Evolutionary conservation across 2,888 invertebrate species (phyloP).

Genomic region (Nudaria mundana): DNA sequence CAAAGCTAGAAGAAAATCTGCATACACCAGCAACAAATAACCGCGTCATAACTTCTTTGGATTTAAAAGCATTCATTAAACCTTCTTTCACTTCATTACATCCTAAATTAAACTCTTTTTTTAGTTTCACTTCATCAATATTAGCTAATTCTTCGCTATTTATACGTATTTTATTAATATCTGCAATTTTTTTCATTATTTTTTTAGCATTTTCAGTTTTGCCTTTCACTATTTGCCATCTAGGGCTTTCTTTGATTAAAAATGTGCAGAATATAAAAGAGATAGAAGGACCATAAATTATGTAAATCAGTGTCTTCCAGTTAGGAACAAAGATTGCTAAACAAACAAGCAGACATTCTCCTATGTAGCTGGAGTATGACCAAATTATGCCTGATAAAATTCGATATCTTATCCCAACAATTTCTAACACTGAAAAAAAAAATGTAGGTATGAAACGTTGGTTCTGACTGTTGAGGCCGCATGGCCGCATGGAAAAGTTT

Average conservation of each 20-base stretch:
- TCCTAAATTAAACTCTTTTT: conserved; percentile 51
- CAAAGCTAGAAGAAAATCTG: conserved; percentile 57
- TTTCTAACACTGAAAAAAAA: conserved; percentile 58
- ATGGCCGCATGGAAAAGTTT: too few relatives aligned
- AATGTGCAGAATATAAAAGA: conserved; percentile 47
- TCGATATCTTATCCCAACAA: conserved; percentile 50
- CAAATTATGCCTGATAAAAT: conserved; percentile 56
- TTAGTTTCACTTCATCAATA: conserved; percentile 45
- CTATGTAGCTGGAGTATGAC: conserved; percentile 57
- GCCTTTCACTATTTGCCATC: conserved; percentile 63
- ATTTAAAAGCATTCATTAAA: conserved; percentile 44
- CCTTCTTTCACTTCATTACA: conserved; percentile 48
- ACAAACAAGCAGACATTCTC: conserved; percentile 55
- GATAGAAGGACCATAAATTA: conserved; percentile 57
- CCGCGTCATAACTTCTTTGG: conserved; percentile 53
- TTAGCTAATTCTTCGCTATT: conserved; percentile 43
- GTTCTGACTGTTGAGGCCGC: too few relatives aligned
- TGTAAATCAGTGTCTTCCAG: conserved; percentile 57
- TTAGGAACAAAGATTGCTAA: conserved; percentile 57
- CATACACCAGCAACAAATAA: conserved; percentile 42
- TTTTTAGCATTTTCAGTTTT: conserved; percentile 52
- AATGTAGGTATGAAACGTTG: too few relatives aligned
- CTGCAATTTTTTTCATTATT: conserved; percentile 43
- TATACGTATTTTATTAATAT: conserved; percentile 52
- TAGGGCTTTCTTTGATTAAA: conserved; percentile 56